Evolutionary conservation across 2,797 vertebrate genomes (phyloP).

Genomic region (Trachops cirrhosus): DNA sequence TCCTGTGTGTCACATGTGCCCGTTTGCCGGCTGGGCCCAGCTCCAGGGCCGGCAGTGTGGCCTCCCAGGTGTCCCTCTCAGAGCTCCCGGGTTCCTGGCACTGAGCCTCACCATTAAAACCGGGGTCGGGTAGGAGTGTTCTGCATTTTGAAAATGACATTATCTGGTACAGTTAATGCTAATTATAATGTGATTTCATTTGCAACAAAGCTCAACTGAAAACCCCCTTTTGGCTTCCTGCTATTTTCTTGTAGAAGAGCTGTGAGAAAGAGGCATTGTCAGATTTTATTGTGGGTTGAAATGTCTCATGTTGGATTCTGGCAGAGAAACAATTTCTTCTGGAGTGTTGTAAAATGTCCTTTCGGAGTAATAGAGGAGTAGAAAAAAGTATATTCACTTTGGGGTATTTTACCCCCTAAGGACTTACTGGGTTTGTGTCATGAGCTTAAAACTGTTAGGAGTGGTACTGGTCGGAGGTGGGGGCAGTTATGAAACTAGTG

Average conservation of each 20-base stretch:
- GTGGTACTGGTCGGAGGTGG: neutral
- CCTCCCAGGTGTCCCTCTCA: neutral
- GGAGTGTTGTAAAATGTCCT: constrained; percentile 34
- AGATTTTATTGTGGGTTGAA: constrained; percentile 46
- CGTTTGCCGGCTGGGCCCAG: neutral
- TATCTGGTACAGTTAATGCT: neutral
- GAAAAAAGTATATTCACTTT: neutral
- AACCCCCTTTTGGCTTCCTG: neutral
- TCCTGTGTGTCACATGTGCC: neutral
- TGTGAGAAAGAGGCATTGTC: constrained; percentile 28
- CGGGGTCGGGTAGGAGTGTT: neutral
- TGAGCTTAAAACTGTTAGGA: neutral
- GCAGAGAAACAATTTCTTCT: constrained; percentile 42
- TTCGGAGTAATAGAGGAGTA: neutral
- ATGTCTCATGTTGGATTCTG: constrained; percentile 47
- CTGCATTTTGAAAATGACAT: neutral
- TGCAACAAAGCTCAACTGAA: neutral
- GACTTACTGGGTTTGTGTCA: neutral
- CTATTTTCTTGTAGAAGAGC: neutral
- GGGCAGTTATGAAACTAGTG: neutral
- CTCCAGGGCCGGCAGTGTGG: neutral
- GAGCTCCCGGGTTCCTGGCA: neutral
- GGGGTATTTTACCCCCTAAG: neutral
- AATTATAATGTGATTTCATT: neutral
- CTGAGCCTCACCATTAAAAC: neutral